Evolutionary conservation across 2,888 invertebrate species (phyloP), one percentile per base, ranked within the genome.

Genomic region (Orchesellides sinensis): DNA sequence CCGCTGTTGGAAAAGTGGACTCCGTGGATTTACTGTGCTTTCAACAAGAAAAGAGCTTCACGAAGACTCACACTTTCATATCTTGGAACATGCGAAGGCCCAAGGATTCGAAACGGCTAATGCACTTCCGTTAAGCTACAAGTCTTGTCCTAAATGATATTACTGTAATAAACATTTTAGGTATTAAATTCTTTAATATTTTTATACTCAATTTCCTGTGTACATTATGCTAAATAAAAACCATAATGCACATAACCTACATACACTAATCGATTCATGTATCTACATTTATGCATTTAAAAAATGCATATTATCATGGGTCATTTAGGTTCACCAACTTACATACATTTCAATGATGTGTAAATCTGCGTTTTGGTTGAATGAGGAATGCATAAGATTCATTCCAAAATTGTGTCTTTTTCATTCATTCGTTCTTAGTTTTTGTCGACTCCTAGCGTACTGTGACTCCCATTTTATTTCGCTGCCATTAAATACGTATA

Each of bases 91-190:
- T 61, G 83, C 70, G 3, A 83, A 78, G 27, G 59, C 83, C 6
- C 77, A 78, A 29, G 85, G 85, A 14, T 85, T 83, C 63, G 78
- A 85, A 21, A 85, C 85, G 8, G 85, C 85, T 3, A 54, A 85
- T 49, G 52, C 81, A 6, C 78, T 85, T 23, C 85, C 85, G 2
- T 52, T 85, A 8, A 81, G 85, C 17, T 85, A 85, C 17, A 81
- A 83, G 45, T 59, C 77, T n/a, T 85, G 85, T 29, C 14, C 8
- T 19, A 68, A 74, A 47, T 74, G 23, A 49, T n/a, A 73, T 0
- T 17, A 17, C 29, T 19, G 19, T 61, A 5, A 23, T 23, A n/a
- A 25, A 6, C 25, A 56, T 6, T 54, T 4, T 25, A 56, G 32
- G 32, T 40, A 40, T 40, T 40, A 14, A 40, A 40, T 40, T 5